Percentiles rank a stretch among this genome's conserved stretches.
These are phyloP conservation scores for Xyrichtys novacula DNA, from an alignment of 2,797 vertebrate genomes.

Conservation along the genomic window DNA sequence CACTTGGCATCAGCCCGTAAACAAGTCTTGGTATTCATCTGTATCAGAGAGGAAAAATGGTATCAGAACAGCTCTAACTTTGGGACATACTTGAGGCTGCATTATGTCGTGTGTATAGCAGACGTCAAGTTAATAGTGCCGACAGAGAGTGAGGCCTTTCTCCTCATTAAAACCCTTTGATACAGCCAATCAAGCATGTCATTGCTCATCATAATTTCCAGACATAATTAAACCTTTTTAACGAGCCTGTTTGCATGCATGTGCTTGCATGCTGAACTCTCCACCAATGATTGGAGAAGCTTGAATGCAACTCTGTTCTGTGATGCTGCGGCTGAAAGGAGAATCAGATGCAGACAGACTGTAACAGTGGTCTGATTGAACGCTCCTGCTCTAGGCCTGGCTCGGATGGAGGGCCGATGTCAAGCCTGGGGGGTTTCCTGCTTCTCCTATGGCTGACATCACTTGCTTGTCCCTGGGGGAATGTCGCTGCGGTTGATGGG, in stretches of 20 bases:
- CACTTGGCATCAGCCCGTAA: neutral
- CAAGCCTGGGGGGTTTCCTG: conserved; percentile 48
- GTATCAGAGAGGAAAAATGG: neutral
- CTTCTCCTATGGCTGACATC: conserved; percentile 52
- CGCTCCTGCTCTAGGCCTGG: conserved; percentile 31
- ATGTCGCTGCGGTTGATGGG: conserved; percentile 51
- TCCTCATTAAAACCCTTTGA: conserved; percentile 72
- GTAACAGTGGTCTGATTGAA: conserved; percentile 40
- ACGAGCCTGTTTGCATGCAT: conserved; percentile 52
- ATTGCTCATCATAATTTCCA: conserved; percentile 80
- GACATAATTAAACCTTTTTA: conserved; percentile 75
- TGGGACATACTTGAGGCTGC: conserved; percentile 37
- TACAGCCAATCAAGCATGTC: conserved; percentile 79
- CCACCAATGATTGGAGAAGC: conserved; percentile 17
- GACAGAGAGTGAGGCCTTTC: conserved; percentile 52
- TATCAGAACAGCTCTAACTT: neutral
- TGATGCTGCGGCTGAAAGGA: neutral
- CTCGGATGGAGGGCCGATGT: conserved; percentile 20
- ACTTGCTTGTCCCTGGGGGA: conserved; percentile 47
- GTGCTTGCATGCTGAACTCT: conserved; percentile 36
- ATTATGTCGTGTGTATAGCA: conserved; percentile 47
- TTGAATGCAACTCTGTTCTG: neutral
- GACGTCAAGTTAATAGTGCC: conserved; percentile 32
- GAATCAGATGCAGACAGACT: conserved; percentile 27
- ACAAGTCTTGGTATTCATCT: neutral